Conservation (phyloP, 2,113 vertebrate genomes). For the Etheostoma spectabile region DNA sequence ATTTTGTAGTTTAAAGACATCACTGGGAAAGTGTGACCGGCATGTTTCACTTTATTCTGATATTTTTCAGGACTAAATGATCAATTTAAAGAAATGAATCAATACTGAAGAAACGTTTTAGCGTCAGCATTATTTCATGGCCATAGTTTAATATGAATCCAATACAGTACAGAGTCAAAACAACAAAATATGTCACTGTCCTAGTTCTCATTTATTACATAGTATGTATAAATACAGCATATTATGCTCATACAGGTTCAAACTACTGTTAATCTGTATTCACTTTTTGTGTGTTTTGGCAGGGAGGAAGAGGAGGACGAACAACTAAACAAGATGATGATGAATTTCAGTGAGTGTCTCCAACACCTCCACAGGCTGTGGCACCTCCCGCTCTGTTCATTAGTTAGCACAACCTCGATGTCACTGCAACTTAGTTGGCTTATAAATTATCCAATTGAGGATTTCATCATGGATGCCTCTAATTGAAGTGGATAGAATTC, state of each 20-base stretch:
- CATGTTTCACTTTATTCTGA: background rate
- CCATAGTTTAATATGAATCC: background rate
- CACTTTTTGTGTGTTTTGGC: slow-evolving; percentile 1
- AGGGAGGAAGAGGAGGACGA: slow-evolving; percentile 95
- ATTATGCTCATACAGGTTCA: no score
- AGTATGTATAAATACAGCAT: background rate
- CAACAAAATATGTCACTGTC: background rate
- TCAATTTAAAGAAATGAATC: background rate
- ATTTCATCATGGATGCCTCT: slow-evolving; percentile 54
- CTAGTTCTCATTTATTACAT: background rate
- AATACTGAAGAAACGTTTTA: background rate
- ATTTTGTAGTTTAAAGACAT: background rate
- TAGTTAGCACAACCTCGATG: slow-evolving; percentile 49
- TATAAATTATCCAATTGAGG: slow-evolving; percentile 57
- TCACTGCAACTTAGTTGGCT: slow-evolving; percentile 35
- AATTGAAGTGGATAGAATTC: slow-evolving; percentile 64
- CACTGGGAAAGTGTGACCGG: background rate
- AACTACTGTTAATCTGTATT: background rate
- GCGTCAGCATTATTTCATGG: background rate
- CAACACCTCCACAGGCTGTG: slow-evolving; percentile 36
- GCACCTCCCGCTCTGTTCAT: slow-evolving; percentile 27
- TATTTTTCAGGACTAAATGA: background rate
- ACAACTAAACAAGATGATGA: slow-evolving; percentile 91
- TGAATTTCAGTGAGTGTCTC: slow-evolving; percentile 86
- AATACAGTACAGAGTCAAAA: background rate